Percentiles rank a stretch among this genome's conserved stretches.
These are phyloP conservation scores for Myrmophylax atrothorax DNA, from an alignment of 2,113 vertebrate genomes.

Conservation along the genomic window DNA sequence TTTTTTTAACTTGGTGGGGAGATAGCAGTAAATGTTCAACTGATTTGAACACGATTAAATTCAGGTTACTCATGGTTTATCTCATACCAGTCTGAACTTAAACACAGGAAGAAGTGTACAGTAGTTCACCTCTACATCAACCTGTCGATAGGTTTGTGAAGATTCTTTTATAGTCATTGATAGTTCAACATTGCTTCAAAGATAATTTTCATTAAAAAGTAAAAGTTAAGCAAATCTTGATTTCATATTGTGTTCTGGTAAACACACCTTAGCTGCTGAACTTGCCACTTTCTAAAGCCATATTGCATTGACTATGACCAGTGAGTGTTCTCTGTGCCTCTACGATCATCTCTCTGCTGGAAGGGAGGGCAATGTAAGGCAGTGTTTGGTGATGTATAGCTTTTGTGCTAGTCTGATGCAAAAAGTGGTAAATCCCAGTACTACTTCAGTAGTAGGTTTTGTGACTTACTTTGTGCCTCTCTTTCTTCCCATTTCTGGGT, in stretches of 20 bases:
- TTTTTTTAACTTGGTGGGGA: neutral
- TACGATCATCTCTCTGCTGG: neutral
- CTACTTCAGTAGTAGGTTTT: neutral
- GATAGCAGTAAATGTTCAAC: neutral
- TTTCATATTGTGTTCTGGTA: neutral
- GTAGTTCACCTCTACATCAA: neutral
- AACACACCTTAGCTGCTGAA: neutral
- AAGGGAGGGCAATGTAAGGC: neutral
- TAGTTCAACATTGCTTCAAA: neutral
- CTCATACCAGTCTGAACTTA: neutral
- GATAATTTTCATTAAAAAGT: neutral
- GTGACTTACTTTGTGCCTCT: neutral
- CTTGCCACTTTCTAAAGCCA: neutral
- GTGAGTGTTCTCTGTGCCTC: neutral
- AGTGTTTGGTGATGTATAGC: neutral
- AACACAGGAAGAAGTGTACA: neutral
- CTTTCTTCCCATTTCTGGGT: neutral
- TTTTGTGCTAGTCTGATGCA: neutral
- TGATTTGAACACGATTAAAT: neutral
- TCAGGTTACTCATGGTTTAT: neutral
- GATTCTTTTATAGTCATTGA: neutral
- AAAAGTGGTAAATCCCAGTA: neutral
- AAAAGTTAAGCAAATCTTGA: neutral
- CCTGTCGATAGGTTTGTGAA: neutral
- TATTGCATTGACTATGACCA: neutral